These are phyloP conservation scores for Ptychobarbus kaznakovi DNA, from an alignment of 2,797 vertebrate genomes.

Conservation along the genomic window DNA sequence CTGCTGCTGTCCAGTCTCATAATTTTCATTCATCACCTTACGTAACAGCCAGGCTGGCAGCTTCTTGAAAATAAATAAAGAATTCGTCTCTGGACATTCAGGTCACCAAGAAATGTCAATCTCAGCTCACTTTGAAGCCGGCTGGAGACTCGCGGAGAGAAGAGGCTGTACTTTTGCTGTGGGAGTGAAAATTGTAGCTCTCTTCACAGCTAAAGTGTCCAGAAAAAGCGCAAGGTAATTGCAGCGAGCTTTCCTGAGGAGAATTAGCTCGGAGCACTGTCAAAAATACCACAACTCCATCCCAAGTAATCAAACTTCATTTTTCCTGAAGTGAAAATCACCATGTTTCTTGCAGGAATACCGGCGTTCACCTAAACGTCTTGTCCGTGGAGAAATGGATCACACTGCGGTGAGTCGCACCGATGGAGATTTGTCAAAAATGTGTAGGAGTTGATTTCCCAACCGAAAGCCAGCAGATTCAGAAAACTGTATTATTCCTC, in stretches of 20 bases:
- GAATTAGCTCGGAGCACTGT: constrained; percentile 44
- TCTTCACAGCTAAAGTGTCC: constrained; percentile 34
- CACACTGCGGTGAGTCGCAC: background rate
- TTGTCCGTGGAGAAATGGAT: background rate
- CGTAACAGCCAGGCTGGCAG: constrained; percentile 10
- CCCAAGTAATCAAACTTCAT: constrained; percentile 21
- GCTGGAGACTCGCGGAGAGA: constrained; percentile 9
- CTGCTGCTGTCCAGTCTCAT: background rate
- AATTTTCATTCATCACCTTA: background rate
- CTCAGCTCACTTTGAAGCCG: constrained; percentile 37
- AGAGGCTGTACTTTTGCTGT: constrained; percentile 28
- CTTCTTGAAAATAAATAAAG: constrained; percentile 10
- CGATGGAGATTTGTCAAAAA: background rate
- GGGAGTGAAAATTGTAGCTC: constrained; percentile 52
- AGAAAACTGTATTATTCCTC: background rate
- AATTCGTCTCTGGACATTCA: constrained; percentile 5
- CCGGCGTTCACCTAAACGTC: background rate
- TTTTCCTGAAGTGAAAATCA: constrained; percentile 32
- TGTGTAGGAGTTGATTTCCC: background rate
- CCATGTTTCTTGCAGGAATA: background rate
- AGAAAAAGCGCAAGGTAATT: constrained; percentile 49
- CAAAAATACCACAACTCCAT: constrained; percentile 31
- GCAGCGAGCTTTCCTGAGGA: constrained; percentile 26
- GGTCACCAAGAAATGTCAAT: constrained; percentile 45
- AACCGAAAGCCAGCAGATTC: background rate